phyloP scores from a whole-genome alignment of 2,888 invertebrate genomes.

The Portevinia maculata region DNA sequence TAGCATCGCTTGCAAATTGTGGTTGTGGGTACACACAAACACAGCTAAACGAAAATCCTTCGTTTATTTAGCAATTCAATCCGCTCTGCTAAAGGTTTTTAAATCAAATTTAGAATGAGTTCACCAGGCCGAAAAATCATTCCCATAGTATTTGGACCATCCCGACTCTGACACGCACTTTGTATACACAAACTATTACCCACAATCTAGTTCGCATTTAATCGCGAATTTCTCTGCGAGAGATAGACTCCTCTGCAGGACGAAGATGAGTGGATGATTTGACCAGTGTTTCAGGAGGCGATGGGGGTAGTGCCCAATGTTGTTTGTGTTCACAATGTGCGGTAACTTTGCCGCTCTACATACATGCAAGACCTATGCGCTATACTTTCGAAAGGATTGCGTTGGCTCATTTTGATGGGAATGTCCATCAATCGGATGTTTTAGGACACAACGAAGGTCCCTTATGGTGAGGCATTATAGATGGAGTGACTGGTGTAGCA shows the following conservation, averaged over 20 bases:
- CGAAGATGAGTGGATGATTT: slow-evolving; percentile 36
- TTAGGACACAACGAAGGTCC: slow-evolving; percentile 55
- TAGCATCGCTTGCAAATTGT: slow-evolving; percentile 47
- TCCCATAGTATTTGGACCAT: slow-evolving; percentile 21
- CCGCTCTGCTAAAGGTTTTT: slow-evolving; percentile 70
- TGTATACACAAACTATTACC: slow-evolving; percentile 71
- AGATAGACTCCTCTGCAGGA: slow-evolving; percentile 25
- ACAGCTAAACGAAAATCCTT: slow-evolving; percentile 46
- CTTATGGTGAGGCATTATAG: slow-evolving; percentile 40
- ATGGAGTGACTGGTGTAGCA: slow-evolving; percentile 18
- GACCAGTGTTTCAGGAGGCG: background rate
- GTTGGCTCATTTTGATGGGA: slow-evolving; percentile 68
- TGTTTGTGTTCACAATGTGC: slow-evolving; percentile 44
- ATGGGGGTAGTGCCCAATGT: background rate
- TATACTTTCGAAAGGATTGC: slow-evolving; percentile 60
- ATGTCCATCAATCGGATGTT: slow-evolving; percentile 70
- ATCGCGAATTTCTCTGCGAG: slow-evolving; percentile 68
- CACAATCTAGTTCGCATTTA: slow-evolving; percentile 73
- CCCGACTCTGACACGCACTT: slow-evolving; percentile 58
- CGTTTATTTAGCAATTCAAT: slow-evolving; percentile 73
- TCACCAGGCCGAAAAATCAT: slow-evolving; percentile 73
- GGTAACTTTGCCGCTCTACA: slow-evolving; percentile 57
- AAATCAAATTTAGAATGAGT: slow-evolving; percentile 74
- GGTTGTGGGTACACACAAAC: slow-evolving; percentile 24
- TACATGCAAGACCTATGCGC: slow-evolving; percentile 63